Evolutionary conservation across 2,797 vertebrate species (phyloP).

Genomic region (Sebastes taczanowskii): DNA sequence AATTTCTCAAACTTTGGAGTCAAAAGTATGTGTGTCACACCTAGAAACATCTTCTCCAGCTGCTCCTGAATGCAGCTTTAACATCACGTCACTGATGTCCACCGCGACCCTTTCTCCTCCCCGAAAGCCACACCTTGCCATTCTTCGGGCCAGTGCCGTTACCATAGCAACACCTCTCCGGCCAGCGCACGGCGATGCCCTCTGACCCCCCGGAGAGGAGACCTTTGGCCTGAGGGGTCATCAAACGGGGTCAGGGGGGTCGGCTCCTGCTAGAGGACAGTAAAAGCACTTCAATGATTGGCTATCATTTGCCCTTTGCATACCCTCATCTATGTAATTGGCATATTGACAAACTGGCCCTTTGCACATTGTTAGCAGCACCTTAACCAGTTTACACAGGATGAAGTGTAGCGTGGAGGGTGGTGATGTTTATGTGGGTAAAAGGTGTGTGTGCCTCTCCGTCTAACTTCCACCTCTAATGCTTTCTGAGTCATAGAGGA

Average conservation of each 20-base stretch:
- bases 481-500: not conserved
- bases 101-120: not conserved
- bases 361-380: slow-evolving; percentile 68
- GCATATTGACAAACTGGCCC: slow-evolving; percentile 76
- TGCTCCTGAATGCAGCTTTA: not conserved
- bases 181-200: slow-evolving; percentile 64
- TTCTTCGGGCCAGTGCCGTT: slow-evolving; percentile 54
- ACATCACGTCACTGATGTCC: not conserved
- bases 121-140: slow-evolving; percentile 8
- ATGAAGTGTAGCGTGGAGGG: slow-evolving; percentile 8
- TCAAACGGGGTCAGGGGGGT: slow-evolving; percentile 70
- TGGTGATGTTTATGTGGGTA: slow-evolving; percentile 75
- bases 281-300: slow-evolving; percentile 84
- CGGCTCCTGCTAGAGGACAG: slow-evolving; percentile 74
- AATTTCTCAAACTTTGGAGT: not conserved
- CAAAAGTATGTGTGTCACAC: not conserved
- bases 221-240: slow-evolving; percentile 76
- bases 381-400: slow-evolving; percentile 48
- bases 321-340: slow-evolving; percentile 81
- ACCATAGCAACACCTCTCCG: slow-evolving; percentile 72
- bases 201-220: slow-evolving; percentile 67
- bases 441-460: not conserved
- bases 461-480: not conserved
- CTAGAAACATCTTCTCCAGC: not conserved
- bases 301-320: slow-evolving; percentile 78